These are phyloP conservation scores for Alcis repandata DNA, from an alignment of 2,888 invertebrate species.

Conservation along the genomic window DNA sequence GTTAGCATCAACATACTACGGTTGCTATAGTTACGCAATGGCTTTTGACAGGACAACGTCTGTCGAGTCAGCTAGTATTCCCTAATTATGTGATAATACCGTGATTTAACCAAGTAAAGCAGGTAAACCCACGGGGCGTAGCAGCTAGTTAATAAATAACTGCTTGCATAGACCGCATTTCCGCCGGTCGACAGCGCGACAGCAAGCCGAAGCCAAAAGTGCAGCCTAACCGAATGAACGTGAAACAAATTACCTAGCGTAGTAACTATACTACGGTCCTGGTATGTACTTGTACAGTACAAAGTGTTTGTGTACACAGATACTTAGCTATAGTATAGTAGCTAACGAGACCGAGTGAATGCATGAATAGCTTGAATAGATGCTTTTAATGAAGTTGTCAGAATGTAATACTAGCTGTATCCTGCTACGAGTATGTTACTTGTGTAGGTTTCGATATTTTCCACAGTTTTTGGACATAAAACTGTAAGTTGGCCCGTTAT, in stretches of 20 bases:
- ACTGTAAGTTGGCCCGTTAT: too few relatives aligned
- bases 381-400: not conserved
- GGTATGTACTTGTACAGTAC: not conserved
- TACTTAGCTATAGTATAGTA: not conserved
- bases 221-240: conserved; percentile 1
- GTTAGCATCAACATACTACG: too few relatives aligned
- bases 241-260: not conserved
- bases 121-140: too few relatives aligned
- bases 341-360: conserved; percentile 18
- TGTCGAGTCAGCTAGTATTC: too few relatives aligned
- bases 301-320: not conserved
- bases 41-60: too few relatives aligned
- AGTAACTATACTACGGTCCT: not conserved
- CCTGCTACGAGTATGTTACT: too few relatives aligned
- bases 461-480: too few relatives aligned
- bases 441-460: too few relatives aligned
- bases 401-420: too few relatives aligned
- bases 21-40: too few relatives aligned
- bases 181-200: not conserved
- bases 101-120: too few relatives aligned
- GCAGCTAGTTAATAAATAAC: not conserved
- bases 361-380: conserved; percentile 1
- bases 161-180: not conserved
- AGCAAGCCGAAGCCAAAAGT: not conserved
- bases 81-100: too few relatives aligned